Base-by-base conservation (phyloP, 2,888 invertebrate genomes). In the Nomada ferruginata region DNA sequence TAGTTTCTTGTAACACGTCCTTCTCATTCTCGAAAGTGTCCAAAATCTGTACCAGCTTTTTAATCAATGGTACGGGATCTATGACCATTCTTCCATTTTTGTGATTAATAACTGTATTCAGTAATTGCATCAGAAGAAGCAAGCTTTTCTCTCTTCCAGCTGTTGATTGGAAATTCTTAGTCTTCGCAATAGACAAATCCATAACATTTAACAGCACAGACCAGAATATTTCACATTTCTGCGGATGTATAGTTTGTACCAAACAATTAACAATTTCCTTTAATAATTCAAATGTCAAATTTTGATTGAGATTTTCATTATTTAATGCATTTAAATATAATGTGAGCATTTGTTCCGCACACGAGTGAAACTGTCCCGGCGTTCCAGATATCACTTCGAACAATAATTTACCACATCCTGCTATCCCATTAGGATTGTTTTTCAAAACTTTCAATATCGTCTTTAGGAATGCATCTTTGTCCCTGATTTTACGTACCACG, bases 331-430 rank as follows among this genome's bases (percentile, higher is more conserved):
- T 95, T 3, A 98, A 94, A 18, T 97, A 94, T 63, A 97, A 92
- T 52, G 95, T 95, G 3, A 98, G 92, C 88, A 97, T 96, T 74
- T 95, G 95, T 70, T 96, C 96, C 0, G 97, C 96, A 89, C 97
- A 96, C 84, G 97, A 98, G 92, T 99, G 98, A 91, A 99, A 97
- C 90, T 97, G 96, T 0, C 97, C 96, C 79, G 96, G 95, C 0
- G 98, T 96, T 47, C 98, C 98, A 91, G 96, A 96, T 60, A 98
- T 93, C 75, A 98, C 97, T 94, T 99, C 98, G 94, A 98, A 99
- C 76, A 99, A 94, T 29, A 99, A 94, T 87, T 97, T 96, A 0
- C 98, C 98, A 93, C 98, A 97, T 7, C 99, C 99, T 70, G 95
- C 93, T 20, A 96, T 94, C 82, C 97, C 96, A 94, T 97, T 96